phyloP scores from a whole-genome alignment of 2,888 invertebrate species.

The Stegana nigrithorax region DNA sequence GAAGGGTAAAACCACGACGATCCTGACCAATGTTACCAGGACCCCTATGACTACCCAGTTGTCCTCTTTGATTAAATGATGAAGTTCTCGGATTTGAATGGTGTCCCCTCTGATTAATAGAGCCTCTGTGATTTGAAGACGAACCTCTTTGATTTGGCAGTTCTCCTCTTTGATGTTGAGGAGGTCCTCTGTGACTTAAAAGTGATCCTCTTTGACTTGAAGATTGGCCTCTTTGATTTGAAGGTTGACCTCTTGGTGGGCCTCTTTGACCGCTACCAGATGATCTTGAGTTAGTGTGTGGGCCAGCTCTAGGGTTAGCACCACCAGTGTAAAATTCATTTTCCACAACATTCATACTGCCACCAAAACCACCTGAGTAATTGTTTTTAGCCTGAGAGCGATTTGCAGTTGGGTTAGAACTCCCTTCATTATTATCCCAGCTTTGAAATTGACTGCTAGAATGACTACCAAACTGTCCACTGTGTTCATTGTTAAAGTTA shows the following conservation, averaged over 20 bases:
- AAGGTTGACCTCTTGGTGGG: background rate
- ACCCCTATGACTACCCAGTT: slow-evolving; percentile 6
- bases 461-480: slow-evolving; percentile 11
- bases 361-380: slow-evolving; percentile 38
- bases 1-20: slow-evolving; percentile 64
- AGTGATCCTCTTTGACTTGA: slow-evolving; percentile 25
- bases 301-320: slow-evolving; percentile 22
- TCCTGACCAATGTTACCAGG: slow-evolving; percentile 52
- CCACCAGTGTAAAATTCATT: slow-evolving; percentile 37
- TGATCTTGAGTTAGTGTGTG: too few species aligned
- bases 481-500: slow-evolving; percentile 24
- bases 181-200: background rate
- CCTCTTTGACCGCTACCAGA: too few species aligned
- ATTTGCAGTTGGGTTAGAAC: background rate
- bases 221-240: slow-evolving; percentile 10
- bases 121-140: background rate
- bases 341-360: slow-evolving; percentile 21
- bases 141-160: background rate
- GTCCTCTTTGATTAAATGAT: slow-evolving; percentile 30
- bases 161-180: background rate
- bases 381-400: slow-evolving; percentile 26
- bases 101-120: background rate
- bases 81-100: too few species aligned
- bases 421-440: slow-evolving; percentile 7
- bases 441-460: slow-evolving; percentile 19